A percentile compares a stretch with the other conserved stretches of the same genome.
Conservation (phyloP, 2,113 vertebrate genomes). For the Eubucco bourcierii region DNA sequence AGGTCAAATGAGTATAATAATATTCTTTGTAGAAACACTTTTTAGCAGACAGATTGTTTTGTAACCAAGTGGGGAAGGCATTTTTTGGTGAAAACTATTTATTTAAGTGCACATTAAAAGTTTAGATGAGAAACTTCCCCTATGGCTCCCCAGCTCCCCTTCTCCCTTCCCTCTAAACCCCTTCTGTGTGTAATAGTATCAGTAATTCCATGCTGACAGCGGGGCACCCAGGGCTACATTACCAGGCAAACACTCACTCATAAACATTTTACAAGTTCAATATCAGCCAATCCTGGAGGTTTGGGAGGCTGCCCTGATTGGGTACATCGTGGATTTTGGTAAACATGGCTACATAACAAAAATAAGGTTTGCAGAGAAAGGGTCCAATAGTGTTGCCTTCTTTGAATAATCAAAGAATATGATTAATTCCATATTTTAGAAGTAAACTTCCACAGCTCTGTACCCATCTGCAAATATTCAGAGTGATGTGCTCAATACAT, state of each 20-base stretch:
- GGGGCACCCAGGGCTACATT: slow-evolving; percentile 58
- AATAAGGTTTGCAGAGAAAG: slow-evolving; percentile 24
- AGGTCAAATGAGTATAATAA: neutral
- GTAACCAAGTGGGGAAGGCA: neutral
- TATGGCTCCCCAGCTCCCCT: neutral
- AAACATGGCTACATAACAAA: slow-evolving; percentile 61
- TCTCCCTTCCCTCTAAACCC: neutral
- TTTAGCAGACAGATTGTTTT: neutral
- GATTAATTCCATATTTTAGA: neutral
- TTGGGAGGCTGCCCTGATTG: slow-evolving; percentile 41
- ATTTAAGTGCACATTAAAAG: neutral
- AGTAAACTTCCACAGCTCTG: neutral
- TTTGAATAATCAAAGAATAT: neutral
- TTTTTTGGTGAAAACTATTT: neutral
- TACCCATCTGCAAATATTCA: slow-evolving; percentile 54
- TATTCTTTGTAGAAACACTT: neutral
- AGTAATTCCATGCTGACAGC: slow-evolving; percentile 40
- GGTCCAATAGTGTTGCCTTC: neutral
- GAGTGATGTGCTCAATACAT: slow-evolving; percentile 40
- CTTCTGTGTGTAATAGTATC: slow-evolving; percentile 1
- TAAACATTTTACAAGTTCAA: slow-evolving; percentile 72
- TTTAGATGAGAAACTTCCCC: neutral
- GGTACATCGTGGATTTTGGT: slow-evolving; percentile 25
- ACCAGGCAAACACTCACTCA: slow-evolving; percentile 64
- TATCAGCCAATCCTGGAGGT: slow-evolving; percentile 31